Percentiles rank a stretch among this genome's conserved stretches.
phyloP scores from a whole-genome alignment of 2,797 vertebrate species.

The Gymnocypris eckloni region DNA sequence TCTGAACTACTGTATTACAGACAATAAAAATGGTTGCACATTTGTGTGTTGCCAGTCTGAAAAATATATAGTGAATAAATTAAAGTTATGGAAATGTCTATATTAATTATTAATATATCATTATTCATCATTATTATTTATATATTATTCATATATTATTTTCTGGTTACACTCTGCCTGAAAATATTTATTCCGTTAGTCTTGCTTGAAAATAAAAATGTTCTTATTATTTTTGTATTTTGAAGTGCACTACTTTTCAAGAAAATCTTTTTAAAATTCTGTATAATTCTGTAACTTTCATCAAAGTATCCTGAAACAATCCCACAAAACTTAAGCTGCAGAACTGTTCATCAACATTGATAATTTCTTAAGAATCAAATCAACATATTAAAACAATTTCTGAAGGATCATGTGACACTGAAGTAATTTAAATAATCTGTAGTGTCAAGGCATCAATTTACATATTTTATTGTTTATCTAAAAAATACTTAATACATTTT shows the following conservation, averaged over 20 bases:
- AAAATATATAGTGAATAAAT: neutral
- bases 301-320: neutral
- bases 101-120: neutral
- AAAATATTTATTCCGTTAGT: neutral
- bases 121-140: neutral
- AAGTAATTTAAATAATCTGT: neutral
- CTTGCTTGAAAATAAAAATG: neutral
- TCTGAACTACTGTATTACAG: neutral
- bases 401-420: neutral
- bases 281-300: neutral
- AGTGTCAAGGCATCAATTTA: neutral
- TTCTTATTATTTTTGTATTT: neutral
- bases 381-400: neutral
- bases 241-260: neutral
- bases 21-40: neutral
- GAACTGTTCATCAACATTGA: neutral
- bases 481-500: neutral
- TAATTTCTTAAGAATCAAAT: neutral
- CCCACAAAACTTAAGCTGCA: neutral
- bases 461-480: too few species aligned
- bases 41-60: too few species aligned
- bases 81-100: neutral
- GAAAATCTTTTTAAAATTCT: neutral
- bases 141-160: neutral
- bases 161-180: neutral